phyloP scores from a whole-genome alignment of 2,113 vertebrate genomes.

The Phoenicopterus ruber region DNA sequence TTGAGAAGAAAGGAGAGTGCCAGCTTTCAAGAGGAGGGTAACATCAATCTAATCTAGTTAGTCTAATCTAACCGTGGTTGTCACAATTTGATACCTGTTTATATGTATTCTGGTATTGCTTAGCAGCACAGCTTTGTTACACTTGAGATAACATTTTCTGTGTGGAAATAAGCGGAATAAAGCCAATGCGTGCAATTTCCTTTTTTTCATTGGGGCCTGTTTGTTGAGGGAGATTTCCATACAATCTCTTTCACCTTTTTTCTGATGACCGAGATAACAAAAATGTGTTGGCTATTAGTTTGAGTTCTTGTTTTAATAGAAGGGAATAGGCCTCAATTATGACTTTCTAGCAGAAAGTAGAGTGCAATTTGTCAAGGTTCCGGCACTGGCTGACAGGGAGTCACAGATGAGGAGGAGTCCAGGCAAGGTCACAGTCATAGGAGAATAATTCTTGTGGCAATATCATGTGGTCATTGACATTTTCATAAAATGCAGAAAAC shows the following conservation, averaged over 20 bases:
- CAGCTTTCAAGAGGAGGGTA: background rate
- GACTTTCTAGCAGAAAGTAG: background rate
- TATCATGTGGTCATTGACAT: fast-evolving
- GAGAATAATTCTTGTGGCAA: background rate
- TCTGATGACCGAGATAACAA: background rate
- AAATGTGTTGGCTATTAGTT: background rate
- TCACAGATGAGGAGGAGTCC: background rate
- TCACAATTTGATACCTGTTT: background rate
- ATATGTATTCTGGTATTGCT: background rate
- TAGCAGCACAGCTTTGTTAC: background rate
- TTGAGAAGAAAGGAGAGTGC: background rate
- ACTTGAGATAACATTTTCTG: background rate
- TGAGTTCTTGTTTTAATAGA: background rate
- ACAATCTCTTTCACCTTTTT: background rate
- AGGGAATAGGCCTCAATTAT: background rate
- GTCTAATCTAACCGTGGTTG: background rate
- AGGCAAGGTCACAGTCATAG: background rate
- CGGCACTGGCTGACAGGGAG: background rate
- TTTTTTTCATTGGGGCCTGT: background rate
- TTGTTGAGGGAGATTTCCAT: background rate
- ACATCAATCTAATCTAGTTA: background rate
- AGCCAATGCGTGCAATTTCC: background rate
- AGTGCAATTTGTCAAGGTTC: background rate
- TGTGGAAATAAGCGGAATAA: background rate
- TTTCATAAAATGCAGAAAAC: background rate